Evolutionary conservation across 2,888 invertebrate species (phyloP), one percentile per base, ranked within the genome.

Genomic region (Pterobdella sp.): DNA sequence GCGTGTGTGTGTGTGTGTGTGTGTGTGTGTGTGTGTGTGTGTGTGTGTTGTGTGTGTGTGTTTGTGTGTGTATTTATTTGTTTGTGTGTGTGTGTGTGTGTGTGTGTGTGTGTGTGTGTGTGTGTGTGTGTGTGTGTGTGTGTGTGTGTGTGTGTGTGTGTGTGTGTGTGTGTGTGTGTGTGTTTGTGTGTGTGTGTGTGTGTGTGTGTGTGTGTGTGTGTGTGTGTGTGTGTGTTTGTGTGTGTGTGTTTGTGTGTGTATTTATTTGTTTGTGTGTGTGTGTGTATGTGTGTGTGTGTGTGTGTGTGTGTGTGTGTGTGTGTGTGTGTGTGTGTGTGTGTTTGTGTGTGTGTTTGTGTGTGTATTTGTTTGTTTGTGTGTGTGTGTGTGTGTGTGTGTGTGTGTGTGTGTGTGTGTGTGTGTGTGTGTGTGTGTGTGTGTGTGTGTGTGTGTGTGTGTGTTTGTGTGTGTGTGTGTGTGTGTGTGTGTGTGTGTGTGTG

Each of bases 91-190:
- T 73, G 42, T 74, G 73, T 74, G 35, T 74, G 65, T 73, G 35
- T 73, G 49, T 73, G 64, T 74, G 65, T 74, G 52, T 73, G 49
- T 74, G 37, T 73, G 49, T 74, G 74, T 74, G 65, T 67, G 63
- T 74, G 73, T 73, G 74, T 74, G 37, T 72, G 65, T 74, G 65
- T 74, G 74, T 73, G 65, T 74, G 74, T 74, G 65, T 74, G 65
- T 73, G 42, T 74, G 74, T 74, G 49, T 74, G 74, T 56, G 65
- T 74, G 60, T 69, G 26, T 73, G 49, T 73, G 31, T 67, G 67
- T 67, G 31, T 67, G 34, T 52, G 36, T 31, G 52, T 29, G 2
- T 52, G 49, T 52, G 31, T 31, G 42, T 42, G 42, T 42, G 42
- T 42, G 42, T 42, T 7, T 42, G 42, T 42, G 42, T 42, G 42